Evolutionary conservation across 2,888 invertebrate species (phyloP), one percentile per base, ranked within the genome.

Genomic region (Aplocera efformata): DNA sequence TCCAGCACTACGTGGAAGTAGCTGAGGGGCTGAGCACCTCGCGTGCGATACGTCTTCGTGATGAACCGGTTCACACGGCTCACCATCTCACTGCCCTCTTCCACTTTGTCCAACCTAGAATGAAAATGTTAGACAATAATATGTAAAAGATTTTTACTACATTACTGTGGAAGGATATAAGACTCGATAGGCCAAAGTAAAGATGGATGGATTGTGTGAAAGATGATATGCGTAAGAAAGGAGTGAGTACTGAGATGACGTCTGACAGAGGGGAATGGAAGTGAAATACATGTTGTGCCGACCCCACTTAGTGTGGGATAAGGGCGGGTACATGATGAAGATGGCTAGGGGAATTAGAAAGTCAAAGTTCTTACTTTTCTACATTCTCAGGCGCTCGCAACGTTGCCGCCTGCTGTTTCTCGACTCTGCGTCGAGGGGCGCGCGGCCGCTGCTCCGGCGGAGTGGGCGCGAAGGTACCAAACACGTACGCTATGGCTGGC

Each of bases 1-100:
- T 93, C 89, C 42, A 92, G 63, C 9, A 91, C 89, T 6, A 90
- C 66, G 56, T 89, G 79, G 71, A 90, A 92, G 67, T 91, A 92
- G 54, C 88, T 86, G 2, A 92, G 70, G 0, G 91, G 89, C 20
- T 69, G 42, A 1, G 58, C 42, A 1, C 72, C 48, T 45, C 79
- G 68, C 17, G 64, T 60, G 27, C 76, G 75, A 62, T 78, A 90
- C 32, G 76, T 70, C 24, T 79, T 69, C 0, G 39, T 64, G 17
- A 92, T 72, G 42, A 90, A 82, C 0, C 78, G 72, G 51, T 72
- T 67, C 21, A 92, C 85, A 9, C 84, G 80, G 44, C 73, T 74
- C 1, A 92, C 90, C 54, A 90, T 90, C 53, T 90, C 83, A 0
- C 90, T 83, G 25, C 89, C 88, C 35, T 90, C 89, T 31, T 91